Evolutionary conservation across 92 coral and sea anemone species (phyloP).

Genomic region (Chrysogorgia sp.): DNA sequence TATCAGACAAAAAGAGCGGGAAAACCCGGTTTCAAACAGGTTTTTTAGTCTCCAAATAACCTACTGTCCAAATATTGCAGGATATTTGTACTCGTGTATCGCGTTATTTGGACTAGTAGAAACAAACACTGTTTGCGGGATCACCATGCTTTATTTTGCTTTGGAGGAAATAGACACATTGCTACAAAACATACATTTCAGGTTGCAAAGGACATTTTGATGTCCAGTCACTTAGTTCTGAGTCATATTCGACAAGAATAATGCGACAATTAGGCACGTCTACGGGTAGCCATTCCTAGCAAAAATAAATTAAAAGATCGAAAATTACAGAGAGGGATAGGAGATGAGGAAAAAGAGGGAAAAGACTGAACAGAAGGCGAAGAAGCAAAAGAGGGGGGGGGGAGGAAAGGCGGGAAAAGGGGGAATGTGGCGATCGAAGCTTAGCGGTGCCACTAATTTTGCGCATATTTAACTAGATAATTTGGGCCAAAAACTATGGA

Average conservation of each 20-base stretch:
- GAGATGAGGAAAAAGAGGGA: not conserved
- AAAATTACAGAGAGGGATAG: not conserved
- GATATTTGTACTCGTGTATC: too few species aligned
- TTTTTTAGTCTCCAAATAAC: too few species aligned
- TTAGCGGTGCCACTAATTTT: too few species aligned
- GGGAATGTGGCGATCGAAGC: too few species aligned
- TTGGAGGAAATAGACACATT: not conserved
- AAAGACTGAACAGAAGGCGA: not conserved
- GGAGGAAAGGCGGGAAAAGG: not conserved
- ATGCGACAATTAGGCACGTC: slow-evolving; percentile 84
- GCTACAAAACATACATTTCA: slow-evolving; percentile 66
- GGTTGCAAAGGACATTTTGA: slow-evolving; percentile 93
- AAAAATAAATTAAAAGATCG: not conserved
- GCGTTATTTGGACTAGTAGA: too few species aligned
- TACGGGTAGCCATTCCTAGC: slow-evolving; percentile 77
- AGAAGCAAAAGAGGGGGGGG: not conserved
- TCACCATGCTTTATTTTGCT: not conserved
- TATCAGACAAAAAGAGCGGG: not conserved
- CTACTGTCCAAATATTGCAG: too few species aligned
- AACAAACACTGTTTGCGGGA: too few species aligned
- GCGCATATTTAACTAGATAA: too few species aligned
- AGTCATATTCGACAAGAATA: slow-evolving; percentile 86
- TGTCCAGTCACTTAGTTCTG: slow-evolving; percentile 85
- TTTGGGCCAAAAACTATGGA: too few species aligned
- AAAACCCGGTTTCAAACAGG: too few species aligned